phyloP scores from a whole-genome alignment of 2,113 vertebrate genomes.

The Alosa alosa region DNA sequence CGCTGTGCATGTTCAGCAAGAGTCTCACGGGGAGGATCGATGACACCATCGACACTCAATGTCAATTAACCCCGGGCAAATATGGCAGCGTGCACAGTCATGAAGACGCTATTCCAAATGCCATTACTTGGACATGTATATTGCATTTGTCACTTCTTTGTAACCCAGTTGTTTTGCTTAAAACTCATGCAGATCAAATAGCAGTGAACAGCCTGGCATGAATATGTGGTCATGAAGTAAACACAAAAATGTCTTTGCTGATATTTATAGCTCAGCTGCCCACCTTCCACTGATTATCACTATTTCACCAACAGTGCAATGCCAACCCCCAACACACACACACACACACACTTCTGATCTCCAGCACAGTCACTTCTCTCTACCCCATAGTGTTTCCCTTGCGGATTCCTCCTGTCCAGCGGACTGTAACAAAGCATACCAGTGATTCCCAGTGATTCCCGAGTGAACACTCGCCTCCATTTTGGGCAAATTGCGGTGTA shows the following conservation, averaged over 20 bases:
- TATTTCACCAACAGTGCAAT: no score
- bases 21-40: background rate
- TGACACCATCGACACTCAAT: conserved; percentile 1
- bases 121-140: background rate
- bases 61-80: background rate
- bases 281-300: background rate
- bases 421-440: conserved; percentile 33
- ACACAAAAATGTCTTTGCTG: background rate
- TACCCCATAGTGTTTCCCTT: background rate
- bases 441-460: conserved; percentile 32
- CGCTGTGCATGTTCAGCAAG: background rate
- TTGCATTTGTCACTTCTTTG: background rate
- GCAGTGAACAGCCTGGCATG: background rate
- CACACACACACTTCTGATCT: background rate
- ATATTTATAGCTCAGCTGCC: background rate
- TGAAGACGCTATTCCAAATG: background rate
- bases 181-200: background rate
- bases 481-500: conserved; percentile 45
- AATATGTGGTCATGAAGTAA: background rate
- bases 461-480: conserved; percentile 37
- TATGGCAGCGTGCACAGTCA: background rate
- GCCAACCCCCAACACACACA: background rate
- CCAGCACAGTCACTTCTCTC: background rate
- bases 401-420: conserved; percentile 30
- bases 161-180: no score